Evolutionary conservation across 2,888 invertebrate species (phyloP).

Genomic region (Cheilosia urbana): DNA sequence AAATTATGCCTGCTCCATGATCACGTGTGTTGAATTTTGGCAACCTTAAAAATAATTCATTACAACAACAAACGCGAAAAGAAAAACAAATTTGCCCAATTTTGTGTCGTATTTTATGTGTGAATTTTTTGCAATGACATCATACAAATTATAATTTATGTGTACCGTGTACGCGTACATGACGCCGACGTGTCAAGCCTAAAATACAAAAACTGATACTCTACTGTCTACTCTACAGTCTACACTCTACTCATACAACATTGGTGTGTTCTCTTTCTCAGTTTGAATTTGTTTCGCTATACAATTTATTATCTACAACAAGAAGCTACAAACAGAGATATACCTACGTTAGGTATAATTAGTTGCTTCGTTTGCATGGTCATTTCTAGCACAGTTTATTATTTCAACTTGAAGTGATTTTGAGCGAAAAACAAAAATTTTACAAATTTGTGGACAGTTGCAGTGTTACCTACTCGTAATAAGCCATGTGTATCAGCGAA

Average conservation of each 20-base stretch:
- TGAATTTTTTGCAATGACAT: conserved; percentile 67
- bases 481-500: neutral
- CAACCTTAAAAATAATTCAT: conserved; percentile 30
- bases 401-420: neutral
- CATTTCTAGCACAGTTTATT: neutral
- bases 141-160: conserved; percentile 51
- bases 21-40: conserved; percentile 55
- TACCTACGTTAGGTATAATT: neutral
- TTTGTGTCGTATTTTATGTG: conserved; percentile 28
- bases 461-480: conserved; percentile 7
- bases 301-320: neutral
- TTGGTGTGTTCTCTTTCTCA: conserved; percentile 29
- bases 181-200: conserved; percentile 55
- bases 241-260: neutral
- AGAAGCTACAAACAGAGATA: neutral
- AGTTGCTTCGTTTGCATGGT: neutral
- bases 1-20: conserved; percentile 48
- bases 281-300: neutral
- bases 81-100: conserved; percentile 36
- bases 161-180: neutral
- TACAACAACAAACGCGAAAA: conserved; percentile 9
- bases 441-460: conserved; percentile 6
- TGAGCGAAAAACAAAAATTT: too few species aligned
- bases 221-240: too few species aligned
- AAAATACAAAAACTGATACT: conserved; percentile 12